Conservation (phyloP, 2,797 vertebrate species). For the Sebastes cheni region DNA sequence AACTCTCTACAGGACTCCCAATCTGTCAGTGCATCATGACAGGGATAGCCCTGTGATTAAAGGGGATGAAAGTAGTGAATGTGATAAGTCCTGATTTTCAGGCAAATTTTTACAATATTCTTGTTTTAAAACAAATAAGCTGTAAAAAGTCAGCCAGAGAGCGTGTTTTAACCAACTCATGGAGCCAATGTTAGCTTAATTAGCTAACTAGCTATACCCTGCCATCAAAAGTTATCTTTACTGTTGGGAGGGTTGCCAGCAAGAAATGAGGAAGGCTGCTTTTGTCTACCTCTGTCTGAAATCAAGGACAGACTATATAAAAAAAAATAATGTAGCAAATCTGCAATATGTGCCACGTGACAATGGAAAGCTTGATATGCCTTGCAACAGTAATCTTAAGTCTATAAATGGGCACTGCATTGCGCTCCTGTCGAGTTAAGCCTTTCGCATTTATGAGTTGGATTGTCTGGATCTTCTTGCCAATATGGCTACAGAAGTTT, state of each 20-base stretch:
- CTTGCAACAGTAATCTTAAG: not conserved
- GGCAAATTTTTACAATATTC: not conserved
- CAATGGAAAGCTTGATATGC: not conserved
- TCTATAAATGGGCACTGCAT: constrained; percentile 17
- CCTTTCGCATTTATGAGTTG: not conserved
- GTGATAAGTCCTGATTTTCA: too few relatives aligned
- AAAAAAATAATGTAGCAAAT: too few relatives aligned
- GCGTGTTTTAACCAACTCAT: not conserved
- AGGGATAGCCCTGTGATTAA: too few relatives aligned
- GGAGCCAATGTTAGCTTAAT: not conserved
- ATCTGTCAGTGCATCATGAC: too few relatives aligned
- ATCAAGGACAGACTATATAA: not conserved
- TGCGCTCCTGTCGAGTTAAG: constrained; percentile 19
- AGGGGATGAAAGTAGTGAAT: too few relatives aligned
- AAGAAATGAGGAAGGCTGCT: not conserved
- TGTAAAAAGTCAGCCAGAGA: not conserved
- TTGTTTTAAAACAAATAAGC: not conserved
- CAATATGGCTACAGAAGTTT: not conserved
- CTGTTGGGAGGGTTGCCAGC: too few relatives aligned
- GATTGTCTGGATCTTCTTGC: not conserved
- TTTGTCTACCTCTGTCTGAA: not conserved
- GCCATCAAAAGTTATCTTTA: not conserved
- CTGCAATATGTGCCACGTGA: not conserved
- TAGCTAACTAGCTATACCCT: not conserved
- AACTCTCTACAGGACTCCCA: too few relatives aligned